Base-by-base conservation (phyloP, 2,797 vertebrate species). In the Scolopax rusticola region DNA sequence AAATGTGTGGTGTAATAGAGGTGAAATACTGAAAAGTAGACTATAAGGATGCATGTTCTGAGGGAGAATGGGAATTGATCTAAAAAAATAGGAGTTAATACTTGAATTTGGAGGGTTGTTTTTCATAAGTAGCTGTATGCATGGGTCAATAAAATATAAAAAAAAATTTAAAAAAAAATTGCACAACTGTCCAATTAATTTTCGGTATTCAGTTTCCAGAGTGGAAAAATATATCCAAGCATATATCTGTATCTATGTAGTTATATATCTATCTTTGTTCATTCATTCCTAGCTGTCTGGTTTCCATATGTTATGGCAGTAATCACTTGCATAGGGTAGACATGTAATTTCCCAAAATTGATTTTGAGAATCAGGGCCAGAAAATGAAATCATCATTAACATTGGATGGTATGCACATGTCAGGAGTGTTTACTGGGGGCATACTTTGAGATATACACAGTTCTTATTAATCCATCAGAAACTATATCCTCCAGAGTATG, bases 391-490 rank as follows among this genome's bases (percentile, higher is more conserved):
- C 8, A 51, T 75, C 50, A 18, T 86, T 88, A 81, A 16, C 9
- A 19, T 9, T 56, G 36, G 36, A 65, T 56, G 19, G 16, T 60
- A 36, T 88, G 57, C 5, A 5, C 15, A 8, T 90, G 60, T 68
- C 63, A 79, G 68, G 70, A 73, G 45, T 82, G 63, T 89, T 96
- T 90, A 56, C 33, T 80, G 74, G 50, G 50, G 21, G 36, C 14
- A 5, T 94, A 89, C 68, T 84, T 88, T 9, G 9, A 51, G 54
- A 77, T 87, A 47, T 40, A n/a, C 83, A n/a, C 57, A 43, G 36
- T 69, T 88, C 47, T 94, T 87, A 28, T 20, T 91, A 81, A 95
- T 82, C 76, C 27, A 5, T 75, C 41, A 77, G 68, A 94, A 96
- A 69, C 30, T 32, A 2, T 86, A 43, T 71, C 40, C 32, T 76